Percentiles rank a stretch among this genome's conserved stretches.
Evolutionary conservation across 1,140 invertebrate genomes (phyloP).

Genomic region (Steinernema khuongi): DNA sequence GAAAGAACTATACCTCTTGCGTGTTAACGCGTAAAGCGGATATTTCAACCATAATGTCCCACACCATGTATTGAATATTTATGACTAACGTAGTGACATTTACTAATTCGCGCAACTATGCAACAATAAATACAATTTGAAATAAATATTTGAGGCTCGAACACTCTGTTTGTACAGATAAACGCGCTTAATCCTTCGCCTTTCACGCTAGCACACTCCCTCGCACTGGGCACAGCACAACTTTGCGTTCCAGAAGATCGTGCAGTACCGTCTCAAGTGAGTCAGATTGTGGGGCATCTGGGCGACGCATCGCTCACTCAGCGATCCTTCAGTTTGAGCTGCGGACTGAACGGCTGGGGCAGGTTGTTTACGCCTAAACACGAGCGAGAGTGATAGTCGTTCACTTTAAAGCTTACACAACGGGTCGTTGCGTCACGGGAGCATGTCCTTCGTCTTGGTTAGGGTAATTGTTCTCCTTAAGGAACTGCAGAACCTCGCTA

Average conservation of each 20-base stretch:
- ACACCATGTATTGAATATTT: too few species aligned
- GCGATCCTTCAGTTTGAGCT: constrained; percentile 8
- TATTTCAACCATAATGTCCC: too few species aligned
- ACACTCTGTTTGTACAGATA: constrained; percentile 15
- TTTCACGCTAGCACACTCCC: constrained; percentile 44
- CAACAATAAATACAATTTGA: constrained; percentile 8
- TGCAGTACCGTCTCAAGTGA: constrained; percentile 54
- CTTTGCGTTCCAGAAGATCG: constrained; percentile 58
- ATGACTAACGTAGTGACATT: too few species aligned
- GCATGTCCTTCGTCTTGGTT: constrained; percentile 45
- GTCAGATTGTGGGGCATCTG: constrained; percentile 48
- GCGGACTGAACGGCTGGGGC: constrained; percentile 14
- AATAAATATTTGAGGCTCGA: constrained; percentile 15
- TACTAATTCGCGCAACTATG: constrained; percentile 12
- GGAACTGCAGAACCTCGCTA: constrained; percentile 45
- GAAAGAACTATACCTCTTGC: too few species aligned
- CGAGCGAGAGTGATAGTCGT: neutral
- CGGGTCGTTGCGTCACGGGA: constrained; percentile 12
- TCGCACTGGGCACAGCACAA: constrained; percentile 52
- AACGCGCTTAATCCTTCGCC: neutral
- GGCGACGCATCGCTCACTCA: constrained; percentile 38
- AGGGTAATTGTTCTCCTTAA: constrained; percentile 53
- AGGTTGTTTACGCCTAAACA: constrained; percentile 23
- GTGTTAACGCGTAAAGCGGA: too few species aligned
- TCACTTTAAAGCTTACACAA: constrained; percentile 16